These are phyloP conservation scores for Exephanes ischioxanthus DNA, from an alignment of 2,888 invertebrate species.

Conservation along the genomic window DNA sequence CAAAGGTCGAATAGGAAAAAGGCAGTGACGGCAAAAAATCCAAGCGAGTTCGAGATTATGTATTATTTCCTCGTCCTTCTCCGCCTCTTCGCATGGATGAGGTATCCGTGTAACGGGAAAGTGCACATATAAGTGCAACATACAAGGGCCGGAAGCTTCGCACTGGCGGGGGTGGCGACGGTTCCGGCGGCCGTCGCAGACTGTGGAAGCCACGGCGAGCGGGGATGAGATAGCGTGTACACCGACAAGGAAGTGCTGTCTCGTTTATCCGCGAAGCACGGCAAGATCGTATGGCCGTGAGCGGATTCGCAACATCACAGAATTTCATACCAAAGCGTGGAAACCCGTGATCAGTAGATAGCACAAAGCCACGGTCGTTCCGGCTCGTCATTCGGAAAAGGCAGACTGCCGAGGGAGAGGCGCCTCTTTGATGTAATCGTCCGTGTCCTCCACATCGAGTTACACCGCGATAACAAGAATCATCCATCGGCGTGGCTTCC, in stretches of 20 bases:
- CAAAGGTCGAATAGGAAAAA: too few species aligned
- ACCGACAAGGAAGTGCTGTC: slow-evolving; percentile 28
- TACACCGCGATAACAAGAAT: slow-evolving; percentile 45
- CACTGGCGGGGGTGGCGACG: too few species aligned
- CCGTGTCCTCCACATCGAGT: slow-evolving; percentile 47
- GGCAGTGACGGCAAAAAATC: too few species aligned
- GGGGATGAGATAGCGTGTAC: slow-evolving; percentile 40
- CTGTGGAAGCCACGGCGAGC: slow-evolving; percentile 44
- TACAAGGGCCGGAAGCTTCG: too few species aligned
- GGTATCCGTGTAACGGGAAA: too few species aligned
- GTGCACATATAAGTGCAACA: too few species aligned
- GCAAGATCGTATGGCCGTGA: slow-evolving; percentile 41
- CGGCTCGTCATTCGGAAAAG: neutral
- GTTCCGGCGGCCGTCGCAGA: neutral
- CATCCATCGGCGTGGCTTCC: slow-evolving; percentile 4
- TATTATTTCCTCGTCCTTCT: too few species aligned
- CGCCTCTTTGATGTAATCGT: slow-evolving; percentile 53
- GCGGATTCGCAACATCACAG: slow-evolving; percentile 14
- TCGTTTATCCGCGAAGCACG: slow-evolving; percentile 53
- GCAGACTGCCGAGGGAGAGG: slow-evolving; percentile 24
- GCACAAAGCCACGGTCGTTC: slow-evolving; percentile 44
- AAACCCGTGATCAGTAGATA: slow-evolving; percentile 46
- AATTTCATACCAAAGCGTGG: slow-evolving; percentile 37
- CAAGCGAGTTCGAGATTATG: too few species aligned
- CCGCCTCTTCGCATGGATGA: too few species aligned